These are phyloP conservation scores for Indri indri DNA, from an alignment of 2,113 vertebrate species.

Conservation along the genomic window DNA sequence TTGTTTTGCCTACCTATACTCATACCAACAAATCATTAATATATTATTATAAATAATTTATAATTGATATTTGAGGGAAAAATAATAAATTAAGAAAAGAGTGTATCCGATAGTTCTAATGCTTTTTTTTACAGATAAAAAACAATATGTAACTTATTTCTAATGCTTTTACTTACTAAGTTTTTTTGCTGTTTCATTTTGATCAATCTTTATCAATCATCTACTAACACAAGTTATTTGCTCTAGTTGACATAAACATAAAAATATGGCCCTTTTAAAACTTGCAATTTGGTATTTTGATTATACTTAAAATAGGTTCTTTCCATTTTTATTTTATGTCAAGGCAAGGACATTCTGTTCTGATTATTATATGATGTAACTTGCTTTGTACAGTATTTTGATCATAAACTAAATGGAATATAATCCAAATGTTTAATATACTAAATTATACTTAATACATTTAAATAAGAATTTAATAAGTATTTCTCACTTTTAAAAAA, in stretches of 20 bases:
- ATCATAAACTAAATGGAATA: conserved; percentile 1
- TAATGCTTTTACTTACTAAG: neutral
- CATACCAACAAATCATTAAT: neutral
- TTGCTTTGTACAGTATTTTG: neutral
- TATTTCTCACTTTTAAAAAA: neutral
- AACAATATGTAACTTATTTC: neutral
- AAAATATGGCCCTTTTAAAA: conserved; percentile 12
- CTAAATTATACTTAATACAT: neutral
- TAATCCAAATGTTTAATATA: neutral
- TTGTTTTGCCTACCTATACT: neutral
- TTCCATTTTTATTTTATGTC: neutral
- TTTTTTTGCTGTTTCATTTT: neutral
- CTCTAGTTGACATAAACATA: neutral
- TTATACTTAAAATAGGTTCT: neutral
- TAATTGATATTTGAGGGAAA: neutral
- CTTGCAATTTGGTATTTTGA: neutral
- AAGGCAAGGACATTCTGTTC: neutral
- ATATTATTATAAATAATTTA: neutral
- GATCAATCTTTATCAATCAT: neutral
- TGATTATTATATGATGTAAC: neutral
- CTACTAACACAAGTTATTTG: neutral
- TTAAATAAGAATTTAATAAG: conserved; percentile 1
- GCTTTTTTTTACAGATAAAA: conserved; percentile 8
- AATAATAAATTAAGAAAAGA: neutral
- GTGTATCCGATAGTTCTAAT: neutral